A percentile compares a stretch with the other conserved stretches of the same genome.
Conservation (phyloP, 2,888 invertebrate species). For the Bombylius major region DNA sequence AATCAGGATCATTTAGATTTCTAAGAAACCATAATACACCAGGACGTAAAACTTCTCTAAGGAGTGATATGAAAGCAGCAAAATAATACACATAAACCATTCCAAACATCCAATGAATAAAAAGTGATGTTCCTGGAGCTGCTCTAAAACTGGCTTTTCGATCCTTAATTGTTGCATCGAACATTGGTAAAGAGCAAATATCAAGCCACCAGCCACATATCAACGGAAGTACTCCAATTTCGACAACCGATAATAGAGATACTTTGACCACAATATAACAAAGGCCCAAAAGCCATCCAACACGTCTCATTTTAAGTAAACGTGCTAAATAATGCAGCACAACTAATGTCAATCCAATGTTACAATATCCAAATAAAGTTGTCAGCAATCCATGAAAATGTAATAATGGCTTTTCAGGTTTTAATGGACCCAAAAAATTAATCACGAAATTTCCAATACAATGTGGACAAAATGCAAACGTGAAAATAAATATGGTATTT, state of each 20-base stretch:
- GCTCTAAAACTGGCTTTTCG: conserved; percentile 76
- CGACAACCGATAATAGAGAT: conserved; percentile 87
- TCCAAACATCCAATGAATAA: conserved; percentile 97
- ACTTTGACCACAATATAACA: conserved; percentile 75
- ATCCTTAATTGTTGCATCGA: conserved; percentile 78
- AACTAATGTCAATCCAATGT: conserved; percentile 72
- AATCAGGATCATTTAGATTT: conserved; percentile 97
- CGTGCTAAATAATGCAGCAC: conserved; percentile 75
- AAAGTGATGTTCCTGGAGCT: conserved; percentile 93
- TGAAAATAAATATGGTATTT: conserved; percentile 90
- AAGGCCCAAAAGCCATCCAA: conserved; percentile 76
- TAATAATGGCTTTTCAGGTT: conserved; percentile 41
- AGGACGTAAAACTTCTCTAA: conserved; percentile 88
- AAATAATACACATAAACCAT: conserved; percentile 99
- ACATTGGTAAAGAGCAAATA: conserved; percentile 87
- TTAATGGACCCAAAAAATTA: conserved; percentile 46
- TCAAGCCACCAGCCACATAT: conserved; percentile 99
- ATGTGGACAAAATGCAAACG: conserved; percentile 95
- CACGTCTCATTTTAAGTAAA: conserved; percentile 62
- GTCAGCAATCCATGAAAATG: conserved; percentile 91
- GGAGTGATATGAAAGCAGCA: conserved; percentile 84
- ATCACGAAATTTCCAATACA: conserved; percentile 84
- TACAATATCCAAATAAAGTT: conserved; percentile 84
- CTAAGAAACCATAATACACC: conserved; percentile 97
- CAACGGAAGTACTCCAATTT: conserved; percentile 92